phyloP scores from a whole-genome alignment of 2,888 invertebrate genomes.

The Amphimallon solstitiale region DNA sequence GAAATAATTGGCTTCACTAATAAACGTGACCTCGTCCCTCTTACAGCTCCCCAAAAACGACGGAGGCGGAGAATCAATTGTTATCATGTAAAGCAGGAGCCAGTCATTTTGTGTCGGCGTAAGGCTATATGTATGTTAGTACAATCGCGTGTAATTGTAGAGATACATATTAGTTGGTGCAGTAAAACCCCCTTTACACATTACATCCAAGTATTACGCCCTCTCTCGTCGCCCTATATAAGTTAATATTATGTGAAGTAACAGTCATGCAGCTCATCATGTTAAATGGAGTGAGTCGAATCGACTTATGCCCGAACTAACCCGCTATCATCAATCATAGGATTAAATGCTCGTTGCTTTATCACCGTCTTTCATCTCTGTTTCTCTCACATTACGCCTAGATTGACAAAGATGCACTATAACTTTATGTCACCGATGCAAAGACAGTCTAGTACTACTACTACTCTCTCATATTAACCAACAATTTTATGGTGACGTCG shows the following conservation, averaged over 20 bases:
- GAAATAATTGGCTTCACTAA: slow-evolving; percentile 38
- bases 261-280: slow-evolving; percentile 61
- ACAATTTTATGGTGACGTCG: slow-evolving; percentile 54
- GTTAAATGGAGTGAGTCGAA: slow-evolving; percentile 63
- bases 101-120: too few relatives aligned
- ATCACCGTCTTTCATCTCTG: slow-evolving; percentile 44
- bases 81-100: slow-evolving; percentile 33
- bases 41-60: slow-evolving; percentile 24
- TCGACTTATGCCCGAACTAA: slow-evolving; percentile 60
- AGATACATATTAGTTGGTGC: too few relatives aligned
- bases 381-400: too few relatives aligned
- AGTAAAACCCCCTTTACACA: neutral
- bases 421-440: too few relatives aligned
- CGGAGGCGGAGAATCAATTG: slow-evolving; percentile 38
- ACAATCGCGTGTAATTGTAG: neutral
- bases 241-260: slow-evolving; percentile 50
- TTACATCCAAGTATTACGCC: slow-evolving; percentile 34
- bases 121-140: neutral
- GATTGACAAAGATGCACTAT: too few relatives aligned
- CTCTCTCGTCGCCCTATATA: slow-evolving; percentile 49
- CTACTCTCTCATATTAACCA: slow-evolving; percentile 56
- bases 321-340: slow-evolving; percentile 60
- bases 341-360: slow-evolving; percentile 59
- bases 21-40: slow-evolving; percentile 37
- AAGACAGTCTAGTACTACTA: slow-evolving; percentile 48